Conservation (phyloP, 2,888 invertebrate species). For the Tineola bisselliella region DNA sequence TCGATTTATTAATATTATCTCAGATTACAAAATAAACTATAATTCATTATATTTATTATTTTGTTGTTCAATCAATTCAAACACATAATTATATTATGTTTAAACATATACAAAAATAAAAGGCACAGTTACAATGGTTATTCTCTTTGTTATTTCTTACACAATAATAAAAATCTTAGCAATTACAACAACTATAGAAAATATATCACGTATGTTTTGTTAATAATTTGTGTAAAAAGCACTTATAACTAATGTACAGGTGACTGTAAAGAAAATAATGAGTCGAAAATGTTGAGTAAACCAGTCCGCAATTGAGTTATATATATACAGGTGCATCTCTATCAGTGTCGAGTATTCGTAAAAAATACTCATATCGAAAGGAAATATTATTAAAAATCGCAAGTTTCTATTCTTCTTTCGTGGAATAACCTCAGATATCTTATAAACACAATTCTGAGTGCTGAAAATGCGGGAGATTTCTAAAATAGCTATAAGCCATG, state of each 20-base stretch:
- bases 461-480: too few relatives aligned
- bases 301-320: too few relatives aligned
- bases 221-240: conserved; percentile 51
- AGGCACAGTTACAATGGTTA: neutral
- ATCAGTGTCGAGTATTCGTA: too few relatives aligned
- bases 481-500: too few relatives aligned
- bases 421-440: too few relatives aligned
- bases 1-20: conserved; percentile 1
- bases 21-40: neutral
- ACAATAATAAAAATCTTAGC: conserved; percentile 16
- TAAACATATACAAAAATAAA: neutral
- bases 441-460: too few relatives aligned
- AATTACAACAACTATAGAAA: conserved; percentile 20
- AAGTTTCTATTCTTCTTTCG: too few relatives aligned
- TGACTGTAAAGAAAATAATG: too few relatives aligned
- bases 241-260: conserved; percentile 24
- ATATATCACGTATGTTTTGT: conserved; percentile 43
- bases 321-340: too few relatives aligned
- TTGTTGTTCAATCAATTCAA: neutral
- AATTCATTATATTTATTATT: neutral
- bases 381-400: too few relatives aligned
- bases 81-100: conserved; percentile 1
- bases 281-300: too few relatives aligned
- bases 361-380: too few relatives aligned
- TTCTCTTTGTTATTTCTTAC: neutral